phyloP scores from a whole-genome alignment of 2,797 vertebrate genomes.

The Mareca strepera region DNA sequence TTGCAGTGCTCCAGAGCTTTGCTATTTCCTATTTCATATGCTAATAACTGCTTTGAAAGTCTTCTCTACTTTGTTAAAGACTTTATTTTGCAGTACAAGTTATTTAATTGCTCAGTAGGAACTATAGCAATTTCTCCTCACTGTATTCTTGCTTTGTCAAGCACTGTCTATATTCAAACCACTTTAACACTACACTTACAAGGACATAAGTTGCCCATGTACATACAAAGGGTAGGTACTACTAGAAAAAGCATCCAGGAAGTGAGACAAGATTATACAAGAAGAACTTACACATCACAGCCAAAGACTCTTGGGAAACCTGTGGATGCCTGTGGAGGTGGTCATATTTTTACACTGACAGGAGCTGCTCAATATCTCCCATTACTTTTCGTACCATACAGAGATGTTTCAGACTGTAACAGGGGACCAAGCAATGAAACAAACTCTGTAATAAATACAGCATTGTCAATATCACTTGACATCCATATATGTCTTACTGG shows the following conservation, averaged over 20 bases:
- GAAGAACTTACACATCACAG: not conserved
- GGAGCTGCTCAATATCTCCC: not conserved
- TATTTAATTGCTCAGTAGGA: not conserved
- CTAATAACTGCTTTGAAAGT: conserved; percentile 34
- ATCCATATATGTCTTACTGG: not conserved
- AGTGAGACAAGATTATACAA: not conserved
- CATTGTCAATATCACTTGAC: not conserved
- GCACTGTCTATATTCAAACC: not conserved
- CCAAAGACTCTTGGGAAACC: not conserved
- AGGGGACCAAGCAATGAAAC: not conserved
- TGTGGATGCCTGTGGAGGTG: not conserved
- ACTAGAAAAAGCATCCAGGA: not conserved
- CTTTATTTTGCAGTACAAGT: conserved; percentile 14
- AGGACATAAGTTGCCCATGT: not conserved
- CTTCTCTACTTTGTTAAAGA: conserved; percentile 6
- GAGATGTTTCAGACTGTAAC: not conserved
- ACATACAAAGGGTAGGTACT: not conserved
- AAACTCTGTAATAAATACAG: not conserved
- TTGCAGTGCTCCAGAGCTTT: conserved; percentile 26
- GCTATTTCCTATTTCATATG: conserved; percentile 47
- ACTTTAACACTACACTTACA: not conserved
- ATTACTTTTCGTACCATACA: not conserved
- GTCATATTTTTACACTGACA: not conserved
- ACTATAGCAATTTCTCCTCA: not conserved
- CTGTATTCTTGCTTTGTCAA: not conserved